Percentiles rank a stretch among this genome's conserved stretches.
Evolutionary conservation across 2,888 invertebrate species (phyloP).

Genomic region (Sclerodermus sp.): DNA sequence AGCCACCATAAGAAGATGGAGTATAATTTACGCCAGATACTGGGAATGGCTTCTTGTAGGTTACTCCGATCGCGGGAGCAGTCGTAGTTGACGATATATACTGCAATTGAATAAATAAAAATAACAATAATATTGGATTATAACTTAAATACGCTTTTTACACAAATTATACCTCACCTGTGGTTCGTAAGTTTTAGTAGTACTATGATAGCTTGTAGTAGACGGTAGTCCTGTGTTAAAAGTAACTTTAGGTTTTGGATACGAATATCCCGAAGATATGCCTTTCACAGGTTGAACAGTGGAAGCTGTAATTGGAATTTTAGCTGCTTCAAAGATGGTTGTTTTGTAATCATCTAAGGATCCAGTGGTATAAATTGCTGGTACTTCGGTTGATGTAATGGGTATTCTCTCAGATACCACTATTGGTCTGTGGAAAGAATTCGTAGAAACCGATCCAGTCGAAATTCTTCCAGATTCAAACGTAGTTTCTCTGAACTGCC

Average conservation of each 20-base stretch:
- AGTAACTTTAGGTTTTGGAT: constrained; percentile 4
- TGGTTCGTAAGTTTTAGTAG: constrained; percentile 6
- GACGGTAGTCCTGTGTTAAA: constrained; percentile 4
- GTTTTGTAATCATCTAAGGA: constrained; percentile 37
- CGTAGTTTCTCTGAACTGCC: constrained; percentile 9
- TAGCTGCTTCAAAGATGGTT: constrained; percentile 35
- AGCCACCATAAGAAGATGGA: constrained; percentile 1
- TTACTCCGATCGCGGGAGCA: constrained; percentile 29
- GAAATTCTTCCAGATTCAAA: constrained; percentile 15
- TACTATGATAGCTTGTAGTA: no score
- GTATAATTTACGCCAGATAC: constrained; percentile 21
- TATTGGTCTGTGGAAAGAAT: constrained; percentile 15
- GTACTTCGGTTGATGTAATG: constrained; percentile 12
- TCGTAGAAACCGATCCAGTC: constrained; percentile 10
- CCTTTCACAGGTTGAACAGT: constrained; percentile 16
- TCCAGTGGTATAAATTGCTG: constrained; percentile 39
- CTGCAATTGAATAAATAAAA: constrained; percentile 3
- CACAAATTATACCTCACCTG: constrained; percentile 8
- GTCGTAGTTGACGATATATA: constrained; percentile 31
- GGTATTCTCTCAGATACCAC: constrained; percentile 4
- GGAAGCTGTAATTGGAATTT: constrained; percentile 31
- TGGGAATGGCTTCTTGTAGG: constrained; percentile 36
- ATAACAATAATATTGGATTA: constrained; percentile 3
- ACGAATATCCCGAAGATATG: constrained; percentile 3
- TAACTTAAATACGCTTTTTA: not conserved